These are phyloP conservation scores for Neuroscelio doddi DNA, from an alignment of 2,888 invertebrate species.

Conservation along the genomic window DNA sequence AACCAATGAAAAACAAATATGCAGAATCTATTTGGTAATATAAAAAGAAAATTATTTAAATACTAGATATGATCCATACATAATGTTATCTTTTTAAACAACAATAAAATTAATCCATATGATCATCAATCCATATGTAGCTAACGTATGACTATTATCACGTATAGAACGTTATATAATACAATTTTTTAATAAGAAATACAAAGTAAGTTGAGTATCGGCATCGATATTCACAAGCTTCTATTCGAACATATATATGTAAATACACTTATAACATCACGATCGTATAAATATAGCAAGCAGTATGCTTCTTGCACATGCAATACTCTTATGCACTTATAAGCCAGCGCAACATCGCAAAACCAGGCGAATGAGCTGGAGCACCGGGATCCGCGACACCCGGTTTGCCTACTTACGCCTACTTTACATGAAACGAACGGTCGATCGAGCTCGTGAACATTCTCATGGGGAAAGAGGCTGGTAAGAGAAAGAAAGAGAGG, in stretches of 20 bases:
- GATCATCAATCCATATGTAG: no score
- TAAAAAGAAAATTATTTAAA: no score
- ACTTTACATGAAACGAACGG: slow-evolving; percentile 60
- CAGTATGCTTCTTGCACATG: slow-evolving; percentile 26
- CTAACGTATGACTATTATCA: no score
- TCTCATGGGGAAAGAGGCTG: slow-evolving; percentile 35
- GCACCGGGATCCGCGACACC: slow-evolving; percentile 55
- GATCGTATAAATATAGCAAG: slow-evolving; percentile 27
- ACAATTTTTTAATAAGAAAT: no score
- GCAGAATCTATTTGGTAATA: no score
- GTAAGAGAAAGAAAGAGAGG: slow-evolving; percentile 32
- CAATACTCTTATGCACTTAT: slow-evolving; percentile 41
- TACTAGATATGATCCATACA: no score
- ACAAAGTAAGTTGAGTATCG: not conserved
- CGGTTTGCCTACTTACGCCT: slow-evolving; percentile 69
- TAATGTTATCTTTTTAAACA: no score
- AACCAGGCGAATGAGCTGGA: slow-evolving; percentile 26
- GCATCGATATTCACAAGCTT: not conserved
- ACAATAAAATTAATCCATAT: no score
- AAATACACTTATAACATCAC: slow-evolving; percentile 18
- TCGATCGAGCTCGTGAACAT: slow-evolving; percentile 56
- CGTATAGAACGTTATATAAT: no score
- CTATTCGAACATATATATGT: not conserved
- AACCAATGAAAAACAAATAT: no score
- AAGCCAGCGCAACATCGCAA: slow-evolving; percentile 37